phyloP scores from a whole-genome alignment of 2,113 vertebrate species.

The Triplophysa rosa region DNA sequence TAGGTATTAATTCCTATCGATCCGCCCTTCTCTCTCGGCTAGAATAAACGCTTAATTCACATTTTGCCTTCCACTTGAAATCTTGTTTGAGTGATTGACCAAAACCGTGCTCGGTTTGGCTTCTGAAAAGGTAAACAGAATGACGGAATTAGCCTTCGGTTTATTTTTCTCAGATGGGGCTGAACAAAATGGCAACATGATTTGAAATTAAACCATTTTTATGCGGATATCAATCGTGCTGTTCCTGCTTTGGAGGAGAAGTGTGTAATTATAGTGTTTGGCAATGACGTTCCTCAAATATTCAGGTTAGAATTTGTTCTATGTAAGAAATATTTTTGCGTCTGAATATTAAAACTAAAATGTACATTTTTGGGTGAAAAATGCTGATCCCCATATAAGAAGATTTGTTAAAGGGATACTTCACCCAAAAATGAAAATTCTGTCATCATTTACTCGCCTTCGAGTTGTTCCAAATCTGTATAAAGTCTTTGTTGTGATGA shows the following conservation, averaged over 20 bases:
- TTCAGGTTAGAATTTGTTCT: no score
- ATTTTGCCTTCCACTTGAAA: slow-evolving; percentile 12
- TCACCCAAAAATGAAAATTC: no score
- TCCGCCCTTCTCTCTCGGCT: slow-evolving; percentile 30
- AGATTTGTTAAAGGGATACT: no score
- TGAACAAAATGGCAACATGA: background rate
- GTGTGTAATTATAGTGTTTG: background rate
- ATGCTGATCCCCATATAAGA: no score
- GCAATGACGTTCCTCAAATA: background rate
- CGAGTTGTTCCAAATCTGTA: no score
- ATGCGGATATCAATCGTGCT: background rate
- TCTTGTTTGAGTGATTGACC: slow-evolving; percentile 28
- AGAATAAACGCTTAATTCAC: slow-evolving; percentile 40
- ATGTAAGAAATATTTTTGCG: no score
- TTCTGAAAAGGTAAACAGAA: slow-evolving; percentile 7
- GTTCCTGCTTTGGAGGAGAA: no score
- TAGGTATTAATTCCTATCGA: slow-evolving; percentile 24
- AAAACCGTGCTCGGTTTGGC: slow-evolving; percentile 10
- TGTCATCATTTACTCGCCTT: no score
- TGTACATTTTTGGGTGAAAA: no score
- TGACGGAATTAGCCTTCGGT: background rate
- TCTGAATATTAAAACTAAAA: no score
- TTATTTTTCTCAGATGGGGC: no score
- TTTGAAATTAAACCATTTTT: background rate
- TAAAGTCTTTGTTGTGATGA: no score